These are phyloP conservation scores for Tetraodon nigroviridis DNA, from an alignment of 2,113 vertebrate species.

Conservation along the genomic window DNA sequence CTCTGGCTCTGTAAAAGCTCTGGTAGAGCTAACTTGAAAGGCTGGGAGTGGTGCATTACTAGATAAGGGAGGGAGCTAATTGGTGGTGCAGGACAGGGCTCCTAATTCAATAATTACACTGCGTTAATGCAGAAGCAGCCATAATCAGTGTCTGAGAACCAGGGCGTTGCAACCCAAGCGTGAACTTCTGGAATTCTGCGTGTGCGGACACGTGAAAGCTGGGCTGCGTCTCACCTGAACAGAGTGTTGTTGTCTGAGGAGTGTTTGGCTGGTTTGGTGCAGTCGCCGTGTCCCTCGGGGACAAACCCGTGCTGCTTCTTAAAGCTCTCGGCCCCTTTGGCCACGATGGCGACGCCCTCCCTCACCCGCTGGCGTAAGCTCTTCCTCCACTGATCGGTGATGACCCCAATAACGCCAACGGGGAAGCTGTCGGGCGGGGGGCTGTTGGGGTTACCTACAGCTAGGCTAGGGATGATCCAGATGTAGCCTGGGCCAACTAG, in stretches of 20 bases:
- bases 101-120: neutral
- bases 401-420: conserved; percentile 88
- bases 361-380: conserved; percentile 89
- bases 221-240: conserved; percentile 79
- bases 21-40: conserved; percentile 42
- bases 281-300: conserved; percentile 81
- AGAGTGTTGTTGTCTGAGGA: conserved; percentile 75
- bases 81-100: conserved; percentile 11
- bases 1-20: conserved; percentile 64
- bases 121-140: neutral
- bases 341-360: conserved; percentile 91
- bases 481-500: conserved; percentile 89
- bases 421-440: conserved; percentile 84
- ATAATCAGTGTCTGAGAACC: neutral
- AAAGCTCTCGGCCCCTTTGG: conserved; percentile 87
- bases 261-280: conserved; percentile 66
- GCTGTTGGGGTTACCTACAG: conserved; percentile 86
- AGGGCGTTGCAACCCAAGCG: too few relatives aligned
- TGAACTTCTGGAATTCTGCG: too few relatives aligned
- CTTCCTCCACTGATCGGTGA: conserved; percentile 92
- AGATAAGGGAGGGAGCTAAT: conserved; percentile 39
- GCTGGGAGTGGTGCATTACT: conserved; percentile 55
- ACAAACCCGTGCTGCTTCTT: conserved; percentile 78
- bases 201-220: neutral
- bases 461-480: conserved; percentile 90